phyloP scores from a whole-genome alignment of 2,113 vertebrate species.

The Campylomormyrus tamandua region DNA sequence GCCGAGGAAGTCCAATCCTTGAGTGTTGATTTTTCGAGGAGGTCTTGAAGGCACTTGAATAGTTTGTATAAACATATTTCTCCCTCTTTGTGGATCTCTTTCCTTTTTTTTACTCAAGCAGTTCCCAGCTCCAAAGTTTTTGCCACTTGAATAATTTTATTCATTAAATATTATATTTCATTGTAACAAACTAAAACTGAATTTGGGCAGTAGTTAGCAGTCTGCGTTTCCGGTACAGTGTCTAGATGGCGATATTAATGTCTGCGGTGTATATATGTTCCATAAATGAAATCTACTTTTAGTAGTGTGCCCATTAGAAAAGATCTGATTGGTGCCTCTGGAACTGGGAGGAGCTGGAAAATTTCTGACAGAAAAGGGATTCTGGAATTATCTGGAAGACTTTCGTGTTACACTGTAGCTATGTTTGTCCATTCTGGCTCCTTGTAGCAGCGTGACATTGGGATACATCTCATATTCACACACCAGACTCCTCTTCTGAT shows the following conservation, averaged over 20 bases:
- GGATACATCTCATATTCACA: conserved; percentile 72
- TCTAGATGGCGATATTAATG: not conserved
- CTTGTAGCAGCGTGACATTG: conserved; percentile 56
- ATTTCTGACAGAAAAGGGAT: conserved; percentile 25
- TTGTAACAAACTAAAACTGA: not conserved
- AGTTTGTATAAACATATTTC: conserved; percentile 6
- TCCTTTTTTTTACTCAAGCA: conserved; percentile 28
- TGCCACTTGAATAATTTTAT: conserved; percentile 43
- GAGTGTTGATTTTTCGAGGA: conserved; percentile 31
- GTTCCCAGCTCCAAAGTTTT: conserved; percentile 40
- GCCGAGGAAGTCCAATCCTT: not conserved
- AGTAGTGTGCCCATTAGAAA: not conserved
- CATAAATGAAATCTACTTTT: not conserved
- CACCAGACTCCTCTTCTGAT: conserved; percentile 78
- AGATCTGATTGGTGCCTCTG: conserved; percentile 25
- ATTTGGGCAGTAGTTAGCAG: not conserved
- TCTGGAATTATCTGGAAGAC: conserved; percentile 57
- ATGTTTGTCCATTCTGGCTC: conserved; percentile 59
- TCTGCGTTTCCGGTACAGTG: not conserved
- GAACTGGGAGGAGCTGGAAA: conserved; percentile 40
- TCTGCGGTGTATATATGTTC: not conserved
- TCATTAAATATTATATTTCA: conserved; percentile 27
- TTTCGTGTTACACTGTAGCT: conserved; percentile 36
- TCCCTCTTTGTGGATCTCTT: not conserved
- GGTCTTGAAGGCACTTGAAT: conserved; percentile 36